phyloP scores from a whole-genome alignment of 2,797 vertebrate species.

The Perdix hodgsoniae region DNA sequence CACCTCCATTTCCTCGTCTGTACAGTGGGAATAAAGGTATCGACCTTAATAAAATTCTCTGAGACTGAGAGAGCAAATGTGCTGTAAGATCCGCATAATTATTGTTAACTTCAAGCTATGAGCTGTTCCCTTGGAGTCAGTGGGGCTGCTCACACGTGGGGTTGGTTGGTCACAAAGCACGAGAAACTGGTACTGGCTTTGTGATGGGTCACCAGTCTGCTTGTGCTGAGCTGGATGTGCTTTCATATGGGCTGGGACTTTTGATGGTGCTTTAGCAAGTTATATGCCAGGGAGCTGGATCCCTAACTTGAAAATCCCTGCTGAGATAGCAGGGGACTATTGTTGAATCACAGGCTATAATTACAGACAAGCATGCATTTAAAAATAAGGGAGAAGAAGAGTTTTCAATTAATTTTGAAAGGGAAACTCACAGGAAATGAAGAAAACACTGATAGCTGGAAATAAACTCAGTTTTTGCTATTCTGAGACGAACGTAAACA shows the following conservation, averaged over 20 bases:
- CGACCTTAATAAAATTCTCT: background rate
- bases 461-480: background rate
- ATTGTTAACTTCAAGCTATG: background rate
- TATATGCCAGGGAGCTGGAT: background rate
- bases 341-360: background rate
- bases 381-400: background rate
- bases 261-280: background rate
- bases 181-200: background rate
- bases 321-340: background rate
- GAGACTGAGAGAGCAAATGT: background rate
- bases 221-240: constrained; percentile 20
- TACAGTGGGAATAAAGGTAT: constrained; percentile 17
- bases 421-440: background rate
- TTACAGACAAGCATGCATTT: background rate
- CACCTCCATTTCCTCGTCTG: constrained; percentile 16
- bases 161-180: background rate
- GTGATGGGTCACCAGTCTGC: background rate
- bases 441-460: background rate
- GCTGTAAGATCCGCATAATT: constrained; percentile 24
- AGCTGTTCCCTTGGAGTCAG: background rate
- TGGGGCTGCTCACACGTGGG: background rate
- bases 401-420: background rate
- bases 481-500: background rate
- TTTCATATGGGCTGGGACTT: constrained; percentile 4
- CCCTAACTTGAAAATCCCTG: background rate